Percentiles rank a stretch among this genome's conserved stretches.
Evolutionary conservation across 2,888 invertebrate genomes (phyloP).

Genomic region (Archaeoteleia sp.): DNA sequence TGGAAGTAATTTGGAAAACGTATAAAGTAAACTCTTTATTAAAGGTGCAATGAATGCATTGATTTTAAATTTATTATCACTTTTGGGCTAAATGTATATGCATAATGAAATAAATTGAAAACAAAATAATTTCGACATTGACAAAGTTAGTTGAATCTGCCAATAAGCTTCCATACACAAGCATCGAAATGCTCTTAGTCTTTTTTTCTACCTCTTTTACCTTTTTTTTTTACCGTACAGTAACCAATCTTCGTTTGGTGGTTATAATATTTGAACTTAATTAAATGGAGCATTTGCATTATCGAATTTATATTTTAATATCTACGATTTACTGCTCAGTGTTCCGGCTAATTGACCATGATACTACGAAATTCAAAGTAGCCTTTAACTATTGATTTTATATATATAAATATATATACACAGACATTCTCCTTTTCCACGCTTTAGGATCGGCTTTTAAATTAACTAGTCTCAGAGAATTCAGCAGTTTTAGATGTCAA

Average conservation of each 20-base stretch:
- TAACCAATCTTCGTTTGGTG: slow-evolving; percentile 1
- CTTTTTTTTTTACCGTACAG: slow-evolving; percentile 2
- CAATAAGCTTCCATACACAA: too few species aligned
- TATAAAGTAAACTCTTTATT: slow-evolving; percentile 12
- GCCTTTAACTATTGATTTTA: background rate
- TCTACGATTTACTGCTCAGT: slow-evolving; percentile 54
- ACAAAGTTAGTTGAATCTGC: too few species aligned
- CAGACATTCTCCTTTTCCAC: background rate
- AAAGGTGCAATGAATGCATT: slow-evolving; percentile 8
- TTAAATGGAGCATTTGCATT: slow-evolving; percentile 59
- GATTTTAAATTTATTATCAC: slow-evolving; percentile 13
- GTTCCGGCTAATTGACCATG: slow-evolving; percentile 14
- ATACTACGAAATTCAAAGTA: slow-evolving; percentile 9
- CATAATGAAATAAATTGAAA: too few species aligned
- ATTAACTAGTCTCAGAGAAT: slow-evolving; percentile 4
- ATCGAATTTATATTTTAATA: slow-evolving; percentile 62
- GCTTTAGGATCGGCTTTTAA: background rate
- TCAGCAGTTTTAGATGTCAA: slow-evolving; percentile 20
- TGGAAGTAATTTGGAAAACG: slow-evolving; percentile 16
- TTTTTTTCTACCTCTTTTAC: too few species aligned
- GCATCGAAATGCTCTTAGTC: too few species aligned
- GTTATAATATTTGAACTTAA: slow-evolving; percentile 58
- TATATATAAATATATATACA: background rate
- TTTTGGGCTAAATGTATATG: too few species aligned
- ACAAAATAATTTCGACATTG: slow-evolving; percentile 21